A percentile compares a stretch with the other conserved stretches of the same genome.
phyloP scores from a whole-genome alignment of 2,797 vertebrate species.

The Paguma larvata region DNA sequence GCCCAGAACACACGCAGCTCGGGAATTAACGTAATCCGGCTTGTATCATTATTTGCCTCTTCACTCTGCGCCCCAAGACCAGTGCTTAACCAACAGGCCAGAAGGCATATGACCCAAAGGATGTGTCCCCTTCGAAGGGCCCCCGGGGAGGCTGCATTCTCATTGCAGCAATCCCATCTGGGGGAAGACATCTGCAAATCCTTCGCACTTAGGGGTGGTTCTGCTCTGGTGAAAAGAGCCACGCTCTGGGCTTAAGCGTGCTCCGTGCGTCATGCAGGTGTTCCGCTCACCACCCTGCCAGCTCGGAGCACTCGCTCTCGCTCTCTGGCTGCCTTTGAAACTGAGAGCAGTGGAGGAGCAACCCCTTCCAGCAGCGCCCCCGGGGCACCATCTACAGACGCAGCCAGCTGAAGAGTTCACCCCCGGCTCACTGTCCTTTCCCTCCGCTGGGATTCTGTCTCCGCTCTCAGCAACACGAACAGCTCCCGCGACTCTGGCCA shows the following conservation, averaged over 20 bases:
- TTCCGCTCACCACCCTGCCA: not conserved
- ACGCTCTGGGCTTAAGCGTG: not conserved
- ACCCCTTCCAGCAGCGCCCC: not conserved
- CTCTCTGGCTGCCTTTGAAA: not conserved
- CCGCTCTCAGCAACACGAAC: not conserved
- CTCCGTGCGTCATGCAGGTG: accelerated
- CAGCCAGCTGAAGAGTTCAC: accelerated
- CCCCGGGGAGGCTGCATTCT: not conserved
- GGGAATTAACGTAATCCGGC: not conserved
- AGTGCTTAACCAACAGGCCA: not conserved
- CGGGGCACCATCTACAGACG: accelerated
- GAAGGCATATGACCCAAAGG: not conserved
- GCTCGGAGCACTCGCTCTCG: not conserved
- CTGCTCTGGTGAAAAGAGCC: not conserved
- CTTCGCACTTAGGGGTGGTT: not conserved
- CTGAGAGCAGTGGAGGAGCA: accelerated
- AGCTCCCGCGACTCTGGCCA: not conserved
- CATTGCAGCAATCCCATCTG: not conserved
- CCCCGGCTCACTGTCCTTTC: not conserved
- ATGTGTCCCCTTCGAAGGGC: not conserved
- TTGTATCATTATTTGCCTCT: not conserved
- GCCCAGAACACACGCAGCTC: not conserved
- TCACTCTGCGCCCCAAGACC: not conserved
- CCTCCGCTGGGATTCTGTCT: not conserved
- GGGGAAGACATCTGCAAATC: not conserved